These are phyloP conservation scores for Schizopygopsis malacanthus DNA, from an alignment of 2,797 vertebrate genomes.

Conservation along the genomic window DNA sequence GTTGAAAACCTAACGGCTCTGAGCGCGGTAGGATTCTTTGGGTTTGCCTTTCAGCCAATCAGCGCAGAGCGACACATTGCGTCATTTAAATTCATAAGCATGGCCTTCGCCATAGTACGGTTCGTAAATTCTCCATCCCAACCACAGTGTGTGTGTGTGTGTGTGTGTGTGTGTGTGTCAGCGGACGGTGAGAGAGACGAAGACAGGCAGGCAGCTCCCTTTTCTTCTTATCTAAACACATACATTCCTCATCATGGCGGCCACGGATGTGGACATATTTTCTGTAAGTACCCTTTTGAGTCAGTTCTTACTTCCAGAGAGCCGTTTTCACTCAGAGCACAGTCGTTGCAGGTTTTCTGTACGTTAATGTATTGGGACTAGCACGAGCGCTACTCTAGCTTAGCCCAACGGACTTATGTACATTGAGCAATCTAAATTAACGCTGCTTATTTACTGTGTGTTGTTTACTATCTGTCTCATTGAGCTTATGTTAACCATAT, in stretches of 20 bases:
- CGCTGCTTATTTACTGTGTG: not conserved
- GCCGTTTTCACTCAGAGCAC: no score
- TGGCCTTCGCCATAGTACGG: slow-evolving; percentile 11
- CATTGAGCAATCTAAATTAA: not conserved
- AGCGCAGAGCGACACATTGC: not conserved
- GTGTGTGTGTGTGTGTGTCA: slow-evolving; percentile 2
- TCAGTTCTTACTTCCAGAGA: not conserved
- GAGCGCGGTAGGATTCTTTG: not conserved
- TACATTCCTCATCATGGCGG: slow-evolving; percentile 81
- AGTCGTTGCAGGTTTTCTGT: not conserved
- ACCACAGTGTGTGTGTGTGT: not conserved
- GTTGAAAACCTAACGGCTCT: not conserved
- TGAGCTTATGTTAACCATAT: not conserved
- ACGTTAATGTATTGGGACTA: slow-evolving; percentile 24
- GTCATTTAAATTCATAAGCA: not conserved
- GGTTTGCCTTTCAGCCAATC: slow-evolving; percentile 24
- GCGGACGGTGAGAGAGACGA: slow-evolving; percentile 60
- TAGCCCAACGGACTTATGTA: slow-evolving; percentile 14
- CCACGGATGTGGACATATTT: slow-evolving; percentile 84
- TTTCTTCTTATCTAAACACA: slow-evolving; percentile 66
- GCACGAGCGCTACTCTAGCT: slow-evolving; percentile 33
- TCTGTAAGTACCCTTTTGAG: slow-evolving; percentile 72
- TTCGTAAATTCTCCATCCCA: not conserved
- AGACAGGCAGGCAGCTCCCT: slow-evolving; percentile 67
- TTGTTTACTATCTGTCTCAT: not conserved